Evolutionary conservation across 2,113 vertebrate genomes (phyloP).

Genomic region (Chlorodrepanis virens): DNA sequence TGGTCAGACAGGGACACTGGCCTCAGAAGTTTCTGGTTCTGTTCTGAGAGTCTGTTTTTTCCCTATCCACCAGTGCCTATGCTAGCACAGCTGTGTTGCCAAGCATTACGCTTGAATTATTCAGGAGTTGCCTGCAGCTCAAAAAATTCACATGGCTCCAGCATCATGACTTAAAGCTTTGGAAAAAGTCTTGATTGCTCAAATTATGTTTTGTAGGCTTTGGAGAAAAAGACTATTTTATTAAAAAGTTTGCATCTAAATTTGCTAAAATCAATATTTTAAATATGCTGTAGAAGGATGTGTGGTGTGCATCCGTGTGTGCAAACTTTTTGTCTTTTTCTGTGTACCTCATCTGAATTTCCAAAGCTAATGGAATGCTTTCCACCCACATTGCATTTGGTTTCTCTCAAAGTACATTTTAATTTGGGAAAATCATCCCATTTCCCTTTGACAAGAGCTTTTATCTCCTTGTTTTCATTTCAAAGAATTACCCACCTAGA

Average conservation of each 20-base stretch:
- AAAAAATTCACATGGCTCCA: background rate
- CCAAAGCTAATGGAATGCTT: conserved; percentile 53
- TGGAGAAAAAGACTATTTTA: background rate
- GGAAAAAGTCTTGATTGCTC: background rate
- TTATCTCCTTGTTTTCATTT: conserved; percentile 54
- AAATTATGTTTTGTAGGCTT: background rate
- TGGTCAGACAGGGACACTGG: background rate
- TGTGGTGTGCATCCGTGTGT: rapidly evolving
- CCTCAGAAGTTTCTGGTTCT: background rate
- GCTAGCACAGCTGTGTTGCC: background rate
- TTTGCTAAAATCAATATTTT: background rate
- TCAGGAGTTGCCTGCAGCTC: background rate
- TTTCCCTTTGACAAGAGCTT: conserved; percentile 56
- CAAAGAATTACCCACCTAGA: conserved; percentile 24
- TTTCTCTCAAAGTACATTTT: conserved; percentile 39
- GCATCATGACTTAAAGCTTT: background rate
- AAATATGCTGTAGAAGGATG: background rate
- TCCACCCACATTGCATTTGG: conserved; percentile 55
- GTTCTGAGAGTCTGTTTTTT: background rate
- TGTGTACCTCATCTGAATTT: conserved; percentile 35
- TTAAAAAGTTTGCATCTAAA: background rate
- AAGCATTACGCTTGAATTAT: conserved; percentile 3
- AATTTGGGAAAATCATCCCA: conserved; percentile 52
- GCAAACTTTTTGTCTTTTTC: conserved; percentile 16
- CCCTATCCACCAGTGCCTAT: background rate